Evolutionary conservation across 1,140 invertebrate species (phyloP), one percentile per base, ranked within the genome.

Genomic region (Eupeodes corollae): DNA sequence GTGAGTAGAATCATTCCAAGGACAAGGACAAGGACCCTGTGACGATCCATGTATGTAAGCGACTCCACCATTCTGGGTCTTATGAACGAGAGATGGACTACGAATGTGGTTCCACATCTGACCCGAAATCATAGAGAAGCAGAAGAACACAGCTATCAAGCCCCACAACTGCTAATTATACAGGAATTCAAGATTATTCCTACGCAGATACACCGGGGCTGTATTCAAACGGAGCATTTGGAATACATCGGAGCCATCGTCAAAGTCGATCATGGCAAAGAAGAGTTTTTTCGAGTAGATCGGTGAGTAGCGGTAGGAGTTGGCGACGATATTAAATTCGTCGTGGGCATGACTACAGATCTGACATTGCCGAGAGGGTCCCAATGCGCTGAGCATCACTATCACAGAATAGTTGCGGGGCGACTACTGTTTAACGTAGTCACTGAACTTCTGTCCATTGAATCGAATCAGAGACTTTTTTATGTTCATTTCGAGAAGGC

Each of bases 21-120:
- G 5, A 91, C 89, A 47, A 98, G 18, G 30, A 26, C 31, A 26
- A 26, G 8, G 21, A 26, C 91, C 92, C 69, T 98, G 88, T 2
- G 88, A 91, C 34, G 88, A 90, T 12, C 84, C 83, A 66, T 91
- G 88, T 48, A 93, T 89, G 56, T 91, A 92, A 33, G 79, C 80
- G 46, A 91, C 79, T 49, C 82, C 86, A 15, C 90, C 89, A 66
- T 81, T 83, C 48, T 83, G 78, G 12, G 79, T 82, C 59, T 86
- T 85, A 62, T 94, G 89, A 54, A 91, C 80, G 60, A 96, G 88
- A 12, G 93, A 92, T 19, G 96, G 94, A n/a, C 91, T 89, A 63
- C 96, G 79, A 46, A 99, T 99, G 62, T 99, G 96, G 73, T 99
- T 99, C 97, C 96, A 99, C 96, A 99, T 99, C 73, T 99, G 96